Evolutionary conservation across 1,140 invertebrate species (phyloP).

Genomic region (Mamestra configurata): DNA sequence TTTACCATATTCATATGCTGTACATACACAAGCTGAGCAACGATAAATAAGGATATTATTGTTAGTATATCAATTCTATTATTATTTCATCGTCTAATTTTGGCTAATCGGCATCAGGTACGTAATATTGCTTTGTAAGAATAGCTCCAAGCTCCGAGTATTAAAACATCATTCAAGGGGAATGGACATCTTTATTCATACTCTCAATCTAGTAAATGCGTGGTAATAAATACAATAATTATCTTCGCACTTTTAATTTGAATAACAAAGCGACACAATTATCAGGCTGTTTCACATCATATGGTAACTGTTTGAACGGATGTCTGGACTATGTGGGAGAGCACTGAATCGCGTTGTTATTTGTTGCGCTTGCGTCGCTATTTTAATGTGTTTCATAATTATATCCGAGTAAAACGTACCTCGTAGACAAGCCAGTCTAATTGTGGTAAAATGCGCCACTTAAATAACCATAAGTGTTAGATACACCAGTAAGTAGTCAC

Average conservation of each 20-base stretch:
- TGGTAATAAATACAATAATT: neutral
- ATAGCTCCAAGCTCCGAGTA: neutral
- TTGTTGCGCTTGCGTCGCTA: constrained; percentile 49
- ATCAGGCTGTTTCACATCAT: constrained; percentile 50
- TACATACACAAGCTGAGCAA: neutral
- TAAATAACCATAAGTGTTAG: constrained; percentile 59
- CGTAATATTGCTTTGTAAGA: neutral
- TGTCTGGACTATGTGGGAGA: constrained; percentile 74
- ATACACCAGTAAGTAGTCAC: constrained; percentile 26
- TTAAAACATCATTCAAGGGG: neutral
- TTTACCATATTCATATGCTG: constrained; percentile 53
- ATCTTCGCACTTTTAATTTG: neutral
- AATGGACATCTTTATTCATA: neutral
- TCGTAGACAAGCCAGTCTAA: constrained; percentile 43
- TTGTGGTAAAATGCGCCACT: constrained; percentile 67
- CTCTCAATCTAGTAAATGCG: neutral
- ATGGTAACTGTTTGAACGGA: constrained; percentile 50
- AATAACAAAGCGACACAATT: constrained; percentile 51
- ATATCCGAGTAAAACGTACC: constrained; percentile 25
- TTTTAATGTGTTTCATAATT: constrained; percentile 57
- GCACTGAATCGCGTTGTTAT: constrained; percentile 54
- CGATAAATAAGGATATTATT: constrained; percentile 24
- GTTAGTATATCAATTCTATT: neutral
- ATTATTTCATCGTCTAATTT: constrained; percentile 3
- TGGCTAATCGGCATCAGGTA: neutral